These are phyloP conservation scores for Sitta europaea DNA, from an alignment of 2,113 vertebrate species.

Conservation along the genomic window DNA sequence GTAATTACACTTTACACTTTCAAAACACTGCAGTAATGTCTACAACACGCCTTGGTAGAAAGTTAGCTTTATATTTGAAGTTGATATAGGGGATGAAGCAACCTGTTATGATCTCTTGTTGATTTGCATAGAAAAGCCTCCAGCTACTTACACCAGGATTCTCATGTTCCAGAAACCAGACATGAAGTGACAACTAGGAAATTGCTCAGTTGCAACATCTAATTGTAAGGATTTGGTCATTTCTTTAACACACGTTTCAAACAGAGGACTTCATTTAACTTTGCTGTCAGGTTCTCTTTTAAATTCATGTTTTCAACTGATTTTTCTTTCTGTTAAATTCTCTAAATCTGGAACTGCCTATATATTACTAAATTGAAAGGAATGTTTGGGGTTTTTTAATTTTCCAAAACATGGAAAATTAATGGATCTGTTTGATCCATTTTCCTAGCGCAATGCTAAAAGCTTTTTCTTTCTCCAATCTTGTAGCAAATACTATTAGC, in stretches of 20 bases:
- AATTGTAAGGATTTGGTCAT: neutral
- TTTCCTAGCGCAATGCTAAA: neutral
- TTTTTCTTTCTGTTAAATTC: neutral
- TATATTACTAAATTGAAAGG: neutral
- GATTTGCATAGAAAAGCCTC: neutral
- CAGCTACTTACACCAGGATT: neutral
- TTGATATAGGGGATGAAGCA: neutral
- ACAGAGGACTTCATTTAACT: neutral
- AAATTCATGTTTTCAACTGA: neutral
- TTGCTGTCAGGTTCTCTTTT: neutral
- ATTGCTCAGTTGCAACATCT: neutral
- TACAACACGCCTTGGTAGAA: neutral
- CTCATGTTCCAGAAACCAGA: neutral
- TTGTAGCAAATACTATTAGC: neutral
- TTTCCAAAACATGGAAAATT: neutral
- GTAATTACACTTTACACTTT: neutral
- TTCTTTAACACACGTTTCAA: neutral
- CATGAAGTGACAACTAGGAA: neutral
- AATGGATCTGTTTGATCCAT: neutral
- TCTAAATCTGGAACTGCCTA: neutral
- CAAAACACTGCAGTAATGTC: neutral
- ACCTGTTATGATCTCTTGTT: neutral
- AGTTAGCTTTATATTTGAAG: neutral
- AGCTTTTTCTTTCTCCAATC: neutral
- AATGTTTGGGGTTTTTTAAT: fast-evolving